Base-by-base conservation (phyloP, 2,797 vertebrate genomes). In the Delichon dasypus region DNA sequence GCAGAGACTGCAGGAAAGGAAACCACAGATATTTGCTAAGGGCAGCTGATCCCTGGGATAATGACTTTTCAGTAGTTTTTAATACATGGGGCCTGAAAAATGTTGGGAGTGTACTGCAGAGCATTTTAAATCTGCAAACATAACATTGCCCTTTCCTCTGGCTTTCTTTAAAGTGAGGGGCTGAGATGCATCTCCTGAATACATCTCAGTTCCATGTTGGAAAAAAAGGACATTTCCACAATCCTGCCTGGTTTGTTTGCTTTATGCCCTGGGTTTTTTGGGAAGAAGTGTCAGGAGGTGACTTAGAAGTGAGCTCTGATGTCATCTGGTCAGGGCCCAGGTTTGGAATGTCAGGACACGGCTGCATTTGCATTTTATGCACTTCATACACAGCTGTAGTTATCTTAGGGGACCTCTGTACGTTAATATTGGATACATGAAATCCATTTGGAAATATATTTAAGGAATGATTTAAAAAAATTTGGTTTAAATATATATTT, bases 161-260 rank as follows among this genome's bases (percentile, higher is more conserved):
- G 5, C 23, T 47, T 73, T 47, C 50, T 61, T 82, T 38, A 61
- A 66, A 66, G 25, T 0, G 0, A 30, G 10, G 7, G 13, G 17
- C 29, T 80, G 50, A 72, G 26, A 11, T 38, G 11, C 7, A 3
- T 17, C 15, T 85, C 16, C 10, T 38, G 12, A 21, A 21, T 50
- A 21, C 23, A 66, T 57, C 29, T 57, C 22, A 29, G 11, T 27
- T 90, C 47, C 0, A 0, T 27, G 10, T 1, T 48, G 23, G 50
- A 58, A 42, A 67, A 36, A 77, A 40, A 36, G 25, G 21, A 27
- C 7, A 7, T 57, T 55, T 44, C 67, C 40, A 23, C 7, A 58
- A 1, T 38, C 23, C n/a, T 62, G 66, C 2, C 36, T 67, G 73
- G 6, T 21, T 21, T 2, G 2, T 62, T 86, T 73, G 16, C 14